Conservation (phyloP, 2,797 vertebrate species). For the Enteromius fasciolatus region DNA sequence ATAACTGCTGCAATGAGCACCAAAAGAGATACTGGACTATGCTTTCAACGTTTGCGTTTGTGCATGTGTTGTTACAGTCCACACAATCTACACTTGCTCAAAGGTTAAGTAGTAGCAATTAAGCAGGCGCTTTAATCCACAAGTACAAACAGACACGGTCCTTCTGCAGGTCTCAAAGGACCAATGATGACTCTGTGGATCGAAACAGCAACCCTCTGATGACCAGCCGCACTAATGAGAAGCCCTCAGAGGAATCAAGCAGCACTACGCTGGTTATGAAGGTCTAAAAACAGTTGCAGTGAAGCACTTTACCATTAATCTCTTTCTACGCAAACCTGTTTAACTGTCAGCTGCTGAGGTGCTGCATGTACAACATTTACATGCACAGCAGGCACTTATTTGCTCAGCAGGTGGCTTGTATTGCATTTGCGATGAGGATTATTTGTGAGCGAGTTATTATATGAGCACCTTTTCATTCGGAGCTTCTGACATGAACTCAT, state of each 20-base stretch:
- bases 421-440: slow-evolving; percentile 16
- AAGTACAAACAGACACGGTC: not conserved
- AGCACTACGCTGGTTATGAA: not conserved
- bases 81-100: not conserved
- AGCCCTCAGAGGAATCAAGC: not conserved
- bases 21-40: not conserved
- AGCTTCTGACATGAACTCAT: not conserved
- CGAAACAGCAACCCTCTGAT: not conserved
- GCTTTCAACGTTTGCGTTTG: not conserved
- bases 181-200: not conserved
- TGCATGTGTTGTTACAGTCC: not conserved
- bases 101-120: not conserved
- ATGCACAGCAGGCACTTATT: slow-evolving; percentile 32
- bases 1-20: slow-evolving; percentile 7
- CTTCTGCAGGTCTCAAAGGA: not conserved
- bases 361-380: slow-evolving; percentile 32
- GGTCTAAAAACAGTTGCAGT: not conserved
- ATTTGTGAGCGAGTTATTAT: slow-evolving; percentile 20
- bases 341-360: slow-evolving; percentile 12
- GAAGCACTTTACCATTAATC: not conserved
- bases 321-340: slow-evolving; percentile 23
- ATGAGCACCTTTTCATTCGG: not conserved
- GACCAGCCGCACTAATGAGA: not conserved
- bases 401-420: slow-evolving; percentile 44
- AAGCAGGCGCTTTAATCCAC: not conserved